phyloP scores from a whole-genome alignment of 2,888 invertebrate genomes.

The Anarsia innoxiella region DNA sequence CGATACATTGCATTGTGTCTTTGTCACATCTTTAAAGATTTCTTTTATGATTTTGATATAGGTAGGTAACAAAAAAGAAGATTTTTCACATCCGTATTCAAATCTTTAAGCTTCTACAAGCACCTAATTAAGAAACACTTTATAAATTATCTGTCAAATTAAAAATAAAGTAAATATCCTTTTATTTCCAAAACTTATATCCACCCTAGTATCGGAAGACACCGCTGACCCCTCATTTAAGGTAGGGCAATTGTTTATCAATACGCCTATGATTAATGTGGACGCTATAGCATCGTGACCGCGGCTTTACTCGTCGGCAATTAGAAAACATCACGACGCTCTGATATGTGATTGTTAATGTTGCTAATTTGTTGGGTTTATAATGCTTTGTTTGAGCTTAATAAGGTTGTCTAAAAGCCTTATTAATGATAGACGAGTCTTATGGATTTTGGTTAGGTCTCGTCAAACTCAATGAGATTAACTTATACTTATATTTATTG shows the following conservation, averaged over 20 bases:
- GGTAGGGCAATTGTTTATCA: constrained; percentile 73
- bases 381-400: not conserved
- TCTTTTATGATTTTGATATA: too few relatives aligned
- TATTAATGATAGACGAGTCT: too few relatives aligned
- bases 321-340: constrained; percentile 63
- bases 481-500: too few relatives aligned
- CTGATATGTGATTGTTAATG: constrained; percentile 62
- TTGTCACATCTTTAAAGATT: too few relatives aligned
- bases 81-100: not conserved
- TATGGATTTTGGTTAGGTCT: too few relatives aligned
- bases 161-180: not conserved
- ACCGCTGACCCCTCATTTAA: constrained; percentile 69
- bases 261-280: constrained; percentile 67
- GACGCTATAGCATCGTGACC: constrained; percentile 55
- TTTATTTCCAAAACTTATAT: constrained; percentile 1
- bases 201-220: constrained; percentile 20
- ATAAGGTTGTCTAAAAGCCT: too few relatives aligned
- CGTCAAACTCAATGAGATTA: too few relatives aligned
- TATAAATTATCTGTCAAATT: too few relatives aligned
- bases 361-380: constrained; percentile 51
- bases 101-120: too few relatives aligned
- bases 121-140: too few relatives aligned
- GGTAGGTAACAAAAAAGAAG: too few relatives aligned
- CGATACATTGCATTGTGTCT: too few relatives aligned
- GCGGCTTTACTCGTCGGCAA: constrained; percentile 46